Evolutionary conservation across 1,140 invertebrate species (phyloP), one percentile per base, ranked within the genome.

Genomic region (Sycophaga agraensis): DNA sequence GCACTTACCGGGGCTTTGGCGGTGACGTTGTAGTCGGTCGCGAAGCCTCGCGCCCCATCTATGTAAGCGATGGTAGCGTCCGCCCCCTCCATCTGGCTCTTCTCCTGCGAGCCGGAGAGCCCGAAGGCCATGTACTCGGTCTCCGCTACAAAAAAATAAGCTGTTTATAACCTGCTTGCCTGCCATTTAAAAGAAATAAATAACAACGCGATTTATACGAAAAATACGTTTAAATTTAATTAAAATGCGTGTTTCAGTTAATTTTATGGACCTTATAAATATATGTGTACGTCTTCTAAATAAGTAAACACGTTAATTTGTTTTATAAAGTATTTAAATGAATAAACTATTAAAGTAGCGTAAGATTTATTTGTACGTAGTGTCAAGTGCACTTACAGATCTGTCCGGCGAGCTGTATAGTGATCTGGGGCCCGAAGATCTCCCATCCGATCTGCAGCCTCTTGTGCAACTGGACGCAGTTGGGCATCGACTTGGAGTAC

Each of bases 61-160:
- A 90, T 88, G 68, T 88, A 89, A 1, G 87, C 88, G 17, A 96
- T 82, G 2, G 90, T 87, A 21, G 92, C 88, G 83, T 97, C 94
- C 2, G 90, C 86, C 24, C 92, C 92, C 67, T 93, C 79, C 93
- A 96, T 96, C 79, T 87, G 84, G 66, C 89, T 88, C 49, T 82
- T 82, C 4, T 82, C 81, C 4, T 82, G 75, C 2, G 87, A 88
- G 24, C 92, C 93, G 31, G 92, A 94, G 16, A 94, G 74, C 34
- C 93, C 93, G 76, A 94, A 95, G 16, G 91, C 87, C 85, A 95
- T 88, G 74, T 94, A 96, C 64, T 93, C 91, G 68, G 90, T 81
- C 68, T 89, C 86, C 0, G 73, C 88, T 79, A 84, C 22, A 12
- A 24, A 31, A 9, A 28, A 17, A 16, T n/a, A n/a, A n/a, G n/a